Base-by-base conservation (phyloP, 2,113 vertebrate genomes). In the Psephotus haematonotus region DNA sequence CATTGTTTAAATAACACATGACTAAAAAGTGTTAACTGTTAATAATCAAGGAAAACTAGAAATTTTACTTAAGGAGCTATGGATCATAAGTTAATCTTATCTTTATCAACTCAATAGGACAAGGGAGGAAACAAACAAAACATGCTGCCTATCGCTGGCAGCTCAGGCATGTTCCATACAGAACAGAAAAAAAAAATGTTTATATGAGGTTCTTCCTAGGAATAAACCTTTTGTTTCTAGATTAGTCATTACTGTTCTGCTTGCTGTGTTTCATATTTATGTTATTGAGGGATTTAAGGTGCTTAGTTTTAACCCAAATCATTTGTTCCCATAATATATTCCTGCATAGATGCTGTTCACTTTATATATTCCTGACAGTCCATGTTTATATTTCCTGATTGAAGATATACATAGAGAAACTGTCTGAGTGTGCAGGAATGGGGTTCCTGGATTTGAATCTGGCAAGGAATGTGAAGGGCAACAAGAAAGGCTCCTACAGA, bases 71-170 rank as follows among this genome's bases (percentile, higher is more conserved):
- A 75, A 64, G 65, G 39, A 93, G 10, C 10, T 64, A 27, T 19
- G 23, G 60, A 64, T 68, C 16, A 17, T 12, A 82, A 81, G 3
- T 23, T 91, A 76, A 68, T 47, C 28, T 90, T 82, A 50, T 78
- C 78, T 81, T 90, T 86, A 64, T 50, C 43, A 70, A 68, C 39
- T 47, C 50, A 31, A 18, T 41, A 37, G 23, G 39, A 78, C 76
- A 89, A 78, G 67, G 64, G 86, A 90, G 24, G 43, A 81, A 94
- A 88, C 29, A 92, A 92, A 74, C 16, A 82, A 91, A 88, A 49
- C 12, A 55, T 33, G 5, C 39, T 60, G 50, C 39, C 31, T 90
- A 37, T 68, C 10, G 44, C 29, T 39, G 8, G 18, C 55, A 75
- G 25, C 69, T 63, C 28, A 84, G 50, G 23, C 17, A 24, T 29